phyloP scores from a whole-genome alignment of 64 coral and sea anemone genomes.

The Stichodactyla mertensii region DNA sequence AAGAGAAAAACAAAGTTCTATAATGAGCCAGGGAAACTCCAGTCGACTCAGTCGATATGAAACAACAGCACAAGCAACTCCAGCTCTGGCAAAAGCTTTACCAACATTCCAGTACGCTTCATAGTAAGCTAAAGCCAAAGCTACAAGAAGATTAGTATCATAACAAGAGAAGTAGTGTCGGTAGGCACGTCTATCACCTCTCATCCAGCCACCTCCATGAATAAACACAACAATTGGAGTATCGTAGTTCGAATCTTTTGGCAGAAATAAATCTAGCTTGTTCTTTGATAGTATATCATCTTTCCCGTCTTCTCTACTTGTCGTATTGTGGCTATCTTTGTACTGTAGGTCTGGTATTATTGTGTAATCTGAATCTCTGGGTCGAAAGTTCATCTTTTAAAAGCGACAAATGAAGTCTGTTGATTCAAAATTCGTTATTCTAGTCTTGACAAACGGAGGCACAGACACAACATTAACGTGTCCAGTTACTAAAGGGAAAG shows the following conservation, averaged over 20 bases:
- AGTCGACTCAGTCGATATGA: slow-evolving; percentile 61
- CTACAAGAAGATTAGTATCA: slow-evolving; percentile 41
- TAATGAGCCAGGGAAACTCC: slow-evolving; percentile 40
- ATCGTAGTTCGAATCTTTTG: neutral
- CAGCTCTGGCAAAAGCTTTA: slow-evolving; percentile 29
- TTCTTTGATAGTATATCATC: slow-evolving; percentile 20
- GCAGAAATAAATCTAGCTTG: slow-evolving; percentile 58
- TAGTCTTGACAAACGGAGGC: neutral
- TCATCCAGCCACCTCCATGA: slow-evolving; percentile 62
- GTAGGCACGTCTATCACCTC: slow-evolving; percentile 48
- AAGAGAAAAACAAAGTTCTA: slow-evolving; percentile 23
- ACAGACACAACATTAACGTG: neutral
- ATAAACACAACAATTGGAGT: slow-evolving; percentile 48
- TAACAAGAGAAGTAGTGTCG: slow-evolving; percentile 45
- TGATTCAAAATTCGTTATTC: neutral
- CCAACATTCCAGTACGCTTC: slow-evolving; percentile 66
- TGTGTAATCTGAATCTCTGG: neutral
- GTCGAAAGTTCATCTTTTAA: neutral
- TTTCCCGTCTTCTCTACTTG: neutral
- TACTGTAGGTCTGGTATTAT: neutral
- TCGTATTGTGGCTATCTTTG: neutral
- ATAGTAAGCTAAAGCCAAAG: slow-evolving; percentile 39
- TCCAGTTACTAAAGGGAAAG: neutral
- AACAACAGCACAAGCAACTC: slow-evolving; percentile 61
- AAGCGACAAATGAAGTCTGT: too few species aligned